Base-by-base conservation (phyloP, 1,140 invertebrate genomes). In the Aphaenogaster floridana region DNA sequence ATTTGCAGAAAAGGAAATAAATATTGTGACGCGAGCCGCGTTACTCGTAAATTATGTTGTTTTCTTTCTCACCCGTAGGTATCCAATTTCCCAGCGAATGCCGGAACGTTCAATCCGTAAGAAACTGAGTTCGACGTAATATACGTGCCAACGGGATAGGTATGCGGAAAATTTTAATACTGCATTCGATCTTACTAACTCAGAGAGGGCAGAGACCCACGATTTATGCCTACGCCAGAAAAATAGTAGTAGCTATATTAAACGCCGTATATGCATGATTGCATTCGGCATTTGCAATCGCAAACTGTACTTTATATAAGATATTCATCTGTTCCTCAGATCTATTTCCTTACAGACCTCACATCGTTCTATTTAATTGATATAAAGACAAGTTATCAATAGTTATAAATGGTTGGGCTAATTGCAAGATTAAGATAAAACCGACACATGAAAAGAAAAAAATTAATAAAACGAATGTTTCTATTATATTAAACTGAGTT, bases 111-210 rank as follows among this genome's bases (percentile, higher is more conserved):
- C 86, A 86, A 90, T 90, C 63, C 36, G 42, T 81, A 88, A 48
- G 69, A 90, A 90, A 90, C 80, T 80, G 89, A 69, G 76, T 90
- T 89, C 61, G 69, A 76, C 68, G 77, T 64, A 86, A 90, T 88
- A 76, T 80, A 85, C 80, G 71, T 68, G 36, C 81, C 45, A 66
- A 17, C 52, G 34, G 34, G n/a, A 83, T 81, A 61, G 72, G 85
- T 79, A 90, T 90, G 66, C 78, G 59, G 68, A 71, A 90, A 90
- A 90, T 90, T 90, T 87, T 90, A 90, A 90, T 90, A 90, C 69
- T 85, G 68, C 66, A 76, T 85, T 80, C 42, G 74, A 11, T 64
- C 52, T 80, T 88, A 85, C 66, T 74, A 52, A 89, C 86, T 90
- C 48, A 54, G 42, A 86, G 50, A 13, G 39, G 34, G 39, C 36